A percentile compares a stretch with the other conserved stretches of the same genome.
Conservation (phyloP, 2,113 vertebrate species). For the Gambusia holbrooki region DNA sequence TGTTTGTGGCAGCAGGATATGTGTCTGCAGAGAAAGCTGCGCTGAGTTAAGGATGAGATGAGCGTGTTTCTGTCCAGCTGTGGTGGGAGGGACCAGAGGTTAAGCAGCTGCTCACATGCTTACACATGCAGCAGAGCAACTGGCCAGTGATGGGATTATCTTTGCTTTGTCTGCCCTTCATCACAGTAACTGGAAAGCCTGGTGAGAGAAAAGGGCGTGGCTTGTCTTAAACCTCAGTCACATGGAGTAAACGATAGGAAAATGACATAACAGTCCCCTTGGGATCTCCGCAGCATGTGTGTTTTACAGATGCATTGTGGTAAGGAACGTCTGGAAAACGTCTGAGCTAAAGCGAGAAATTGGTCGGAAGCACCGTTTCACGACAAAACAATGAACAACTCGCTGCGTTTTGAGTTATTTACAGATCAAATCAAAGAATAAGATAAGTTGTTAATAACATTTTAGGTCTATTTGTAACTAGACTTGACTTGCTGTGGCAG, state of each 20-base stretch:
- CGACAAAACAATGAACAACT: no score
- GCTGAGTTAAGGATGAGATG: neutral
- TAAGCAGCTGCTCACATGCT: slow-evolving; percentile 70
- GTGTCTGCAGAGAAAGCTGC: slow-evolving; percentile 1
- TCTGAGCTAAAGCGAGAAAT: no score
- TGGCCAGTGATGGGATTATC: slow-evolving; percentile 75
- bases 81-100: slow-evolving; percentile 30
- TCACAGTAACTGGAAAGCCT: slow-evolving; percentile 40
- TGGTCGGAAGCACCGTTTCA: no score
- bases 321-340: no score
- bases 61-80: neutral
- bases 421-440: no score
- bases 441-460: no score
- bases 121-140: slow-evolving; percentile 51
- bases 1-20: slow-evolving; percentile 3
- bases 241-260: neutral
- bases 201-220: slow-evolving; percentile 26
- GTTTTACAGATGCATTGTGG: no score
- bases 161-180: slow-evolving; percentile 77
- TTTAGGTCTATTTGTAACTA: no score
- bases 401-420: no score
- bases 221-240: slow-evolving; percentile 22
- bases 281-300: no score
- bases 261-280: neutral
- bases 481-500: no score